Conservation (phyloP, 2,113 vertebrate genomes). For the Petroica traversi region DNA sequence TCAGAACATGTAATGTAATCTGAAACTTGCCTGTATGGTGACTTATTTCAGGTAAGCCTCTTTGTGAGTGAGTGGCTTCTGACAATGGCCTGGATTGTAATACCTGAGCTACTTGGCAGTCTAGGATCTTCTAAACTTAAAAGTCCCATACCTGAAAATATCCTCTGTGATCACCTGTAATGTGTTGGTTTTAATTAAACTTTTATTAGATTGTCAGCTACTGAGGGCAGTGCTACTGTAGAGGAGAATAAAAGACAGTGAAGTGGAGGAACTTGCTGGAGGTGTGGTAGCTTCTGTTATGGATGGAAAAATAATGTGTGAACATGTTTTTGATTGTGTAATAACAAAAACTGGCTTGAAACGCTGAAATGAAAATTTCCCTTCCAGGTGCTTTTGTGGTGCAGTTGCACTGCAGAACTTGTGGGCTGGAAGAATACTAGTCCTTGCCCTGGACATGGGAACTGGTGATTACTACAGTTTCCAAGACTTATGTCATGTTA, state of each 20-base stretch:
- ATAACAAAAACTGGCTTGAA: background rate
- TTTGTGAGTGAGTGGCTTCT: background rate
- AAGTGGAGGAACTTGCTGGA: background rate
- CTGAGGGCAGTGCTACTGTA: background rate
- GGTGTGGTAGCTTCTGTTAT: background rate
- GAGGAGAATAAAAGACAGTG: background rate
- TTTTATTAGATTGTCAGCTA: background rate
- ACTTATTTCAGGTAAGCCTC: background rate
- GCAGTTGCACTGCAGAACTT: background rate
- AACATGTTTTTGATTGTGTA: constrained; percentile 31
- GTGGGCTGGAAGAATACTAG: background rate
- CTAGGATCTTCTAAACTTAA: background rate
- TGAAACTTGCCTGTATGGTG: background rate
- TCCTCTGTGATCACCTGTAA: background rate
- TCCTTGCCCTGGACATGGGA: constrained; percentile 12
- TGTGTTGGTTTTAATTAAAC: background rate
- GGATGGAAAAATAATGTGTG: background rate
- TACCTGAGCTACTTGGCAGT: background rate
- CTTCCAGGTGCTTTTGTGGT: constrained; percentile 39
- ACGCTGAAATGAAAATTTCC: background rate
- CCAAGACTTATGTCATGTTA: background rate
- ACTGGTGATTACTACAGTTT: constrained; percentile 26
- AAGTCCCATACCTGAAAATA: background rate
- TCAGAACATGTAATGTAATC: background rate
- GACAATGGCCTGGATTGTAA: background rate